Conservation (phyloP, 2,113 vertebrate genomes). For the Mungos mungo region DNA sequence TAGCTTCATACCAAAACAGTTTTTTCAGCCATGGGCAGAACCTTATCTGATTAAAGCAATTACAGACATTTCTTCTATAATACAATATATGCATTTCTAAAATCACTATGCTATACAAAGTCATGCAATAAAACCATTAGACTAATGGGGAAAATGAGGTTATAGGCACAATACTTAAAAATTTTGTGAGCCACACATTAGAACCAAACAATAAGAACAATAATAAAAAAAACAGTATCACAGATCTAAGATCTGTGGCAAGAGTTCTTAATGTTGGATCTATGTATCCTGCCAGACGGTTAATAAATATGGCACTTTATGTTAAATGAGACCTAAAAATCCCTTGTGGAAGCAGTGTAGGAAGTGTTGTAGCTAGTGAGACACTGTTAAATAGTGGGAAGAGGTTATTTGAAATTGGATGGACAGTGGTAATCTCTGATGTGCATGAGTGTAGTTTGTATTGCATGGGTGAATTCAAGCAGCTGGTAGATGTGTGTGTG, state of each 20-base stretch:
- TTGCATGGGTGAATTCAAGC: neutral
- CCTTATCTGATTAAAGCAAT: neutral
- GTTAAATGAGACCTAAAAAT: conserved; percentile 4
- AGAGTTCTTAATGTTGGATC: too few species aligned
- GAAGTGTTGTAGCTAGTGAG: neutral
- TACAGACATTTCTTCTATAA: neutral
- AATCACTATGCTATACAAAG: neutral
- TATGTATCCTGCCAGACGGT: neutral
- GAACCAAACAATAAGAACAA: neutral
- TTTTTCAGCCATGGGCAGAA: neutral
- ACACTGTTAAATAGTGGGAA: neutral
- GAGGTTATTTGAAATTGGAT: neutral
- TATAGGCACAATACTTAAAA: neutral
- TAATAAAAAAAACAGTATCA: neutral
- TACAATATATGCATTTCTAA: neutral
- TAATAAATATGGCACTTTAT: neutral
- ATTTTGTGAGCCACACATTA: neutral
- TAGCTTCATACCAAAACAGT: neutral
- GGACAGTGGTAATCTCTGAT: neutral
- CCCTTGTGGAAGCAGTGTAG: neutral
- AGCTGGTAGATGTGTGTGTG: neutral
- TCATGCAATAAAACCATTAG: neutral
- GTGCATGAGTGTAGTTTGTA: neutral
- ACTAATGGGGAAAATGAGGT: neutral
- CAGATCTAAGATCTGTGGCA: too few species aligned